phyloP scores from a whole-genome alignment of 2,797 vertebrate genomes.

The Australoheros facetus region DNA sequence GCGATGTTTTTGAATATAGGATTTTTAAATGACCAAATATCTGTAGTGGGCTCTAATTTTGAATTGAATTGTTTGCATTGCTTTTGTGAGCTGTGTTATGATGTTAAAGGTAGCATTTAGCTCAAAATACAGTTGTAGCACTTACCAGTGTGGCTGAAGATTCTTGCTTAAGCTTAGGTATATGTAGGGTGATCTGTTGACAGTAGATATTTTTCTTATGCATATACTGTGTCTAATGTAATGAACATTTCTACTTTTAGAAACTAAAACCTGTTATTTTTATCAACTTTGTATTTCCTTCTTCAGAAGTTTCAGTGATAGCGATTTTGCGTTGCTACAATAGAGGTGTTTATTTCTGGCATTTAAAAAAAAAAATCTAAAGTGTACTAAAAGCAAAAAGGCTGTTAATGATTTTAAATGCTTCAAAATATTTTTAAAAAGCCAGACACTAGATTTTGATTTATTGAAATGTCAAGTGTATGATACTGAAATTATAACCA shows the following conservation, averaged over 20 bases:
- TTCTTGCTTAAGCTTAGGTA: background rate
- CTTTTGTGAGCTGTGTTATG: background rate
- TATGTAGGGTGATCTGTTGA: background rate
- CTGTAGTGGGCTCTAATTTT: background rate
- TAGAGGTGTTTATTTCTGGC: constrained; percentile 13
- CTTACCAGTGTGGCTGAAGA: too few species aligned
- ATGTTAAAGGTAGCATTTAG: background rate
- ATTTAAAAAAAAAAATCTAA: background rate
- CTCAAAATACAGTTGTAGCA: too few species aligned
- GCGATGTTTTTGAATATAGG: background rate
- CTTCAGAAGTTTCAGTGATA: background rate
- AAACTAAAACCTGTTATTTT: background rate
- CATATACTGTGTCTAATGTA: background rate
- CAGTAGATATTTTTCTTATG: background rate
- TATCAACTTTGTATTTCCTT: background rate
- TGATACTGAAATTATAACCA: background rate
- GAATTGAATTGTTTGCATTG: too few species aligned
- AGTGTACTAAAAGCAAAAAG: background rate
- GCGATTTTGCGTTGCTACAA: background rate
- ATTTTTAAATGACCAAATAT: too few species aligned
- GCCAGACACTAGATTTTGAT: background rate
- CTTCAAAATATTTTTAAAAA: background rate
- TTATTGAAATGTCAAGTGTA: background rate
- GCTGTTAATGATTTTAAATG: background rate
- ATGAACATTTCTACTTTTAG: background rate